Evolutionary conservation across 2,797 vertebrate species (phyloP).

Genomic region (Ceryle rudis): DNA sequence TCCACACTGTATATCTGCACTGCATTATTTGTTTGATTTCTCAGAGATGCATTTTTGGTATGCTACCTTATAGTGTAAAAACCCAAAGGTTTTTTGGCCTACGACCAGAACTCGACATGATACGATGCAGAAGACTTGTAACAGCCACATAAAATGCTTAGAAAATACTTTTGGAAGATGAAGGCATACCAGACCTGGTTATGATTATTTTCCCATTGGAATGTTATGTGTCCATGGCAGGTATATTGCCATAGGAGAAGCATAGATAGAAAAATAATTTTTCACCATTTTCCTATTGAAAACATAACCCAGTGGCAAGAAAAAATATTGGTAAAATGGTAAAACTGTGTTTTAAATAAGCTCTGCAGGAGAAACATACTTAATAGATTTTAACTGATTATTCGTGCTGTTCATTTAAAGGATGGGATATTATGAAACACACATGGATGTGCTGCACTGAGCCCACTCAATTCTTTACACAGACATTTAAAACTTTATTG

Average conservation of each 20-base stretch:
- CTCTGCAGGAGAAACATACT: neutral
- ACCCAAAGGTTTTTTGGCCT: neutral
- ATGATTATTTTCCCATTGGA: conserved; percentile 36
- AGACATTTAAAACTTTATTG: conserved; percentile 68
- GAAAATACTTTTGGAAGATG: conserved; percentile 46
- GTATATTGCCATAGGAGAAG: neutral
- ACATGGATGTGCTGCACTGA: conserved; percentile 4
- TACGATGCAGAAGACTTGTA: neutral
- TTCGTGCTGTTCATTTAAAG: conserved; percentile 19
- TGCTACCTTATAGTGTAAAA: neutral
- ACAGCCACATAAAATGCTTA: conserved; percentile 29
- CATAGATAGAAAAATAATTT: neutral
- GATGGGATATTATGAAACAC: conserved; percentile 11
- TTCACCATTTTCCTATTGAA: neutral
- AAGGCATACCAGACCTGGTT: conserved; percentile 59
- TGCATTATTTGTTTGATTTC: neutral
- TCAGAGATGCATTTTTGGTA: neutral
- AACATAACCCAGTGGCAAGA: neutral
- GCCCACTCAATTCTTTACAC: conserved; percentile 13
- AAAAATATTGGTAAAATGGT: neutral
- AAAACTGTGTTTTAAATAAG: neutral
- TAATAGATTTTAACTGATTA: conserved; percentile 22
- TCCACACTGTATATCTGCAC: neutral
- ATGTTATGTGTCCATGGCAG: neutral
- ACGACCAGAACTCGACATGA: conserved; percentile 13